Base-by-base conservation (phyloP, 2,113 vertebrate species). In the Salvelinus fontinalis region DNA sequence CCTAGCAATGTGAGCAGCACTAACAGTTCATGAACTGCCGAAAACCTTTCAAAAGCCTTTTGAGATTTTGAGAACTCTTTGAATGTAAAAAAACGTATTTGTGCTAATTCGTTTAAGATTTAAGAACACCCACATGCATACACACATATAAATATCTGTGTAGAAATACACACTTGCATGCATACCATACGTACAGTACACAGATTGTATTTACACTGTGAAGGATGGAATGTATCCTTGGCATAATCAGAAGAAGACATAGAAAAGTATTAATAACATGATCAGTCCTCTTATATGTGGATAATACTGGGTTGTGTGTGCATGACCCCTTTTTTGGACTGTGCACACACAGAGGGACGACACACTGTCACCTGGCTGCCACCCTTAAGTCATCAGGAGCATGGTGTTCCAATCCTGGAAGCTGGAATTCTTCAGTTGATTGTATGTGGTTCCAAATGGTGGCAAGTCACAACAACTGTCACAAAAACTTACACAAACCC, bases 161-260 rank as follows among this genome's bases (percentile, higher is more conserved):
- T 54, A 54, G 12, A 83, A 79, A 84, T 76, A 74, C 84, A 86
- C 79, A 84, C 91, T 90, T 83, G 86, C 90, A 85, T 76, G 87
- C 81, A 82, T 48, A 81, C 82, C 51, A 79, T 77, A 71, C 67
- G 70, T 79, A 81, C 73, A 84, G 79, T 27, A 54, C 27, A 20
- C 73, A 44, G 74, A 81, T 67, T 5, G 22, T 80, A 66, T 81
- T 78, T 82, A 84, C 54, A 72, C 75, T 77, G 81, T 83, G 79
- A 84, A 84, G 80, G 88, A 91, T 87, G 82, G 80, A 87, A 83
- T 85, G 84, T 79, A 88, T 91, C 91, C 92, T 93, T 94, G 93
- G 92, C 91, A 89, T 93, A 89, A 85, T 87, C 80, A 82, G 85
- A 86, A 80, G 74, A 75, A 85, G 83, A 90, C 86, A 83, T 87